A percentile compares a stretch with the other conserved stretches of the same genome.
Evolutionary conservation across 2,888 invertebrate species (phyloP).

Genomic region (Dicyrtomina minuta): DNA sequence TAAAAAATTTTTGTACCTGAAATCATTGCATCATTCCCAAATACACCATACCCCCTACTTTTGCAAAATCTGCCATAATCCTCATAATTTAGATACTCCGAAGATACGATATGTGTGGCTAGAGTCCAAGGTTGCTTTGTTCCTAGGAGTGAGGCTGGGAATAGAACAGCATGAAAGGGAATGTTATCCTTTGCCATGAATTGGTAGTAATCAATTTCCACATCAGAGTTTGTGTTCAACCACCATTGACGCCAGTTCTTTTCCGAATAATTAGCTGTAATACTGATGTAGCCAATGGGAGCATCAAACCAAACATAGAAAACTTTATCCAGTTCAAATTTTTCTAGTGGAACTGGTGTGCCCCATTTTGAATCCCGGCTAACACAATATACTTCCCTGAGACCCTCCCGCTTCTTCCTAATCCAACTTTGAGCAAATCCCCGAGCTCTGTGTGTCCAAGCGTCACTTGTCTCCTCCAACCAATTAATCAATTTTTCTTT

Average conservation of each 20-base stretch:
- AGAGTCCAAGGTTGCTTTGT: slow-evolving; percentile 77
- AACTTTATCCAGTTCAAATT: slow-evolving; percentile 78
- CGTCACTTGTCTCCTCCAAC: slow-evolving; percentile 65
- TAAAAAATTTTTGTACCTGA: slow-evolving; percentile 57
- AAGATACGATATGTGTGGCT: slow-evolving; percentile 88
- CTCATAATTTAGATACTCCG: slow-evolving; percentile 98
- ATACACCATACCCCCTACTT: slow-evolving; percentile 93
- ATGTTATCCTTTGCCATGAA: slow-evolving; percentile 99
- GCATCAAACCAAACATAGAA: slow-evolving; percentile 99
- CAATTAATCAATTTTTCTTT: slow-evolving; percentile 61
- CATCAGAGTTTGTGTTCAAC: slow-evolving; percentile 66
- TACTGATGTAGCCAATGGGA: slow-evolving; percentile 95
- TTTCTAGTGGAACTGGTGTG: slow-evolving; percentile 87
- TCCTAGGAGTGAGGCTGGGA: slow-evolving; percentile 85
- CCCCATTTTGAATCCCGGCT: slow-evolving; percentile 99
- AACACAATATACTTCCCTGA: slow-evolving; percentile 92
- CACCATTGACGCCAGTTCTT: slow-evolving; percentile 80
- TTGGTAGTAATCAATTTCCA: slow-evolving; percentile 78
- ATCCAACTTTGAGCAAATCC: slow-evolving; percentile 89
- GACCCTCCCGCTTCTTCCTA: slow-evolving; percentile 81
- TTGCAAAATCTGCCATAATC: slow-evolving; percentile 98
- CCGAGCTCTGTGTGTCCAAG: slow-evolving; percentile 87
- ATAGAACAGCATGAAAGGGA: slow-evolving; percentile 97
- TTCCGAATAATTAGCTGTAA: slow-evolving; percentile 86
- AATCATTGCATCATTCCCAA: slow-evolving; percentile 89